Conservation (phyloP, 2,113 vertebrate genomes). For the Geococcyx californianus region DNA sequence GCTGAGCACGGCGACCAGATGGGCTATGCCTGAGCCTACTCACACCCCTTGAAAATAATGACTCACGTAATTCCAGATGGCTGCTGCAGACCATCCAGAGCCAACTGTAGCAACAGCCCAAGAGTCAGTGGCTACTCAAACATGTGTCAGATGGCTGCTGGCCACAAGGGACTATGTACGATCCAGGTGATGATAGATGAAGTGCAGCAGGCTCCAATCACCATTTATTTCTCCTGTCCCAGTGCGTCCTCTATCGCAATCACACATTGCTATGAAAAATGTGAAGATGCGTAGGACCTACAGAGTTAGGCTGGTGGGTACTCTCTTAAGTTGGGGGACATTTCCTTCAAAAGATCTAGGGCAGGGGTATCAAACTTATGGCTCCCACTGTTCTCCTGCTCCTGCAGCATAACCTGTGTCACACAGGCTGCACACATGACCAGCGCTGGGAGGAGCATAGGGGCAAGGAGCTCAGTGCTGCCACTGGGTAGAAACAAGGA, state of each 20-base stretch:
- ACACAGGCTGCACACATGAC: no score
- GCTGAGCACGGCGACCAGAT: not conserved
- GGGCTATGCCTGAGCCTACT: not conserved
- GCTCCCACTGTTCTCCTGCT: no score
- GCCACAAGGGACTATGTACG: not conserved
- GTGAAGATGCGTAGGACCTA: not conserved
- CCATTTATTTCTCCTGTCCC: not conserved
- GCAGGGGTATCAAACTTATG: no score
- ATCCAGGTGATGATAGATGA: not conserved
- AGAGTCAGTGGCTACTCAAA: not conserved
- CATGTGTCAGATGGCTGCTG: not conserved
- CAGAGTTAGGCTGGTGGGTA: not conserved
- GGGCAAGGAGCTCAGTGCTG: no score
- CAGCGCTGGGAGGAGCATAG: no score
- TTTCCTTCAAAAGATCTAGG: not conserved
- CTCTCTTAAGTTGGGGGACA: not conserved
- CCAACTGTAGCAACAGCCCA: not conserved
- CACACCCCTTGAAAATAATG: not conserved
- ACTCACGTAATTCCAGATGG: not conserved
- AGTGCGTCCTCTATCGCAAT: not conserved
- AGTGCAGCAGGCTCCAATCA: not conserved
- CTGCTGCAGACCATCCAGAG: not conserved
- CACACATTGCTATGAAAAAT: not conserved
- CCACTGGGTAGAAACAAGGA: no score
- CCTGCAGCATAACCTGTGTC: no score